Percentiles rank a stretch among this genome's conserved stretches.
Conservation (phyloP, 2,888 invertebrate genomes). For the Nephrotoma guestfalica region DNA sequence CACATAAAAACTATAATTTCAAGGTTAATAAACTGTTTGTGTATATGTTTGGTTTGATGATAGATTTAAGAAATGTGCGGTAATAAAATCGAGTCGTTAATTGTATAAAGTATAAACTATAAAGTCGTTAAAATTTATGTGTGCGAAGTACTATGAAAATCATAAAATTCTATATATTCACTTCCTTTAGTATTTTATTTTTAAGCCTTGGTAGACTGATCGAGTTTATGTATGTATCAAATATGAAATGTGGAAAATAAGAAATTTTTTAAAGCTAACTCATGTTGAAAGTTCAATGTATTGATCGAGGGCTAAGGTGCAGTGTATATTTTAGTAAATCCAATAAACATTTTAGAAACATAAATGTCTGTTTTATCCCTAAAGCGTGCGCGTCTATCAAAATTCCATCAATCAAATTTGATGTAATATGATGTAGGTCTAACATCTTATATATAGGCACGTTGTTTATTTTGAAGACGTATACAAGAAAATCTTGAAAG, state of each 20-base stretch:
- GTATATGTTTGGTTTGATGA: neutral
- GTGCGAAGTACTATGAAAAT: neutral
- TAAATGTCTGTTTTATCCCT: neutral
- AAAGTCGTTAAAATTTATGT: neutral
- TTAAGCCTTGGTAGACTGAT: neutral
- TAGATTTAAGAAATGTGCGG: neutral
- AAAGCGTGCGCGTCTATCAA: neutral
- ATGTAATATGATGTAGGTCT: neutral
- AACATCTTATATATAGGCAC: neutral
- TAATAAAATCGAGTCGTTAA: neutral
- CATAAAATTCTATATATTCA: neutral
- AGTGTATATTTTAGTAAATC: neutral
- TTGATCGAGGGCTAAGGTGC: neutral
- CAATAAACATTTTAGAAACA: neutral
- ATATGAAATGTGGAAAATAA: neutral
- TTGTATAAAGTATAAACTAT: neutral
- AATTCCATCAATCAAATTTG: neutral
- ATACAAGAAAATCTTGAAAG: neutral
- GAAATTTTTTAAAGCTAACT: neutral
- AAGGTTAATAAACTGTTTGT: neutral
- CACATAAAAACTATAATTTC: neutral
- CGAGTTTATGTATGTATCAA: neutral
- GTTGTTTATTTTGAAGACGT: neutral
- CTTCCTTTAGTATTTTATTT: neutral
- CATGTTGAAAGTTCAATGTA: neutral